Percentiles rank a stretch among this genome's conserved stretches.
Conservation (phyloP, 2,797 vertebrate genomes). For the Sebastes goodei region DNA sequence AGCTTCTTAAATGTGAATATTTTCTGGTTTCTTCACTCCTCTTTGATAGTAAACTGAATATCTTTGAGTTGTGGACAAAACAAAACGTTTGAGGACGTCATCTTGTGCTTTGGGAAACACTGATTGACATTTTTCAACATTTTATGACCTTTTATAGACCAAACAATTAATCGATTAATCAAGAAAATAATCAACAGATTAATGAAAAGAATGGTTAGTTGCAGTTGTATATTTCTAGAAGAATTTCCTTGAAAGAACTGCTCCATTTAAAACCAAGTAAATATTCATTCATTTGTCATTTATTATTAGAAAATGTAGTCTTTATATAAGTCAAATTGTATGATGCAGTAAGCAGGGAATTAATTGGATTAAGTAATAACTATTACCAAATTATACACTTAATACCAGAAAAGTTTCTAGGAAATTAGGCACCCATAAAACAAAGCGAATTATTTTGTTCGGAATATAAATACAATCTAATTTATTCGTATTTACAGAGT, state of each 20-base stretch:
- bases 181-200: too few relatives aligned
- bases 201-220: too few relatives aligned
- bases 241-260: neutral
- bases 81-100: too few relatives aligned
- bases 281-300: neutral
- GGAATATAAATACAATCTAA: constrained; percentile 9
- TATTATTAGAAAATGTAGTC: neutral
- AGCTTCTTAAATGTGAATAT: too few relatives aligned
- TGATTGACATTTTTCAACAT: too few relatives aligned
- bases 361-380: neutral
- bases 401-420: neutral
- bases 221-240: neutral
- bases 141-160: too few relatives aligned
- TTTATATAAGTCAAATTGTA: neutral
- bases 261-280: neutral
- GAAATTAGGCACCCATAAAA: neutral
- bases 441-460: neutral
- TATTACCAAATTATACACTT: neutral
- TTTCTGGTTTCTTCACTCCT: too few relatives aligned
- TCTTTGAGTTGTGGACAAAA: too few relatives aligned
- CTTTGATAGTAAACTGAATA: too few relatives aligned
- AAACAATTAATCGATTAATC: too few relatives aligned
- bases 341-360: neutral
- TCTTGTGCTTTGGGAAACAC: too few relatives aligned
- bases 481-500: constrained; percentile 38